Percentiles rank a stretch among this genome's conserved stretches.
Conservation (phyloP, 2,113 vertebrate species). For the Rhea pennata region DNA sequence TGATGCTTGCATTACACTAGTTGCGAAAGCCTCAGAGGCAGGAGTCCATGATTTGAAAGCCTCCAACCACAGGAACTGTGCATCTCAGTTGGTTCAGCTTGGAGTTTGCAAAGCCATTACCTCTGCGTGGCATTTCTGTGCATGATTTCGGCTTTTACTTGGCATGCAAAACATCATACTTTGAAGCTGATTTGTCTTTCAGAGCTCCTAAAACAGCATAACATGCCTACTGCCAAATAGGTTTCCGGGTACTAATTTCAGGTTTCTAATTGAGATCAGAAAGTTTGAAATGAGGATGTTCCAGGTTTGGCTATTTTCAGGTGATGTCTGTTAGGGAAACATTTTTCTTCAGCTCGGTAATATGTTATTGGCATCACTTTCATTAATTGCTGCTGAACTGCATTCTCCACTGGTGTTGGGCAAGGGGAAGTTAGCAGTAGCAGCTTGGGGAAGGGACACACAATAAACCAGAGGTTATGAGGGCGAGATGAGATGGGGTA, state of each 20-base stretch:
- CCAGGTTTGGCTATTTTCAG: neutral
- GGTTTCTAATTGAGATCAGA: neutral
- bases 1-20: neutral
- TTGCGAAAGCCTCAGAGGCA: neutral
- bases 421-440: accelerated
- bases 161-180: accelerated
- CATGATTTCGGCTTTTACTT: neutral
- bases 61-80: neutral
- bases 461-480: neutral
- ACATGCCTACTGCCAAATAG: neutral
- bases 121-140: neutral
- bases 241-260: too few species aligned
- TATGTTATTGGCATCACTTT: accelerated
- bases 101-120: neutral
- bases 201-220: neutral
- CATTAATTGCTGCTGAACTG: accelerated
- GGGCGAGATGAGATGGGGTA: neutral
- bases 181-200: neutral
- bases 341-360: neutral
- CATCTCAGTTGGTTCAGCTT: accelerated
- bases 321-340: neutral
- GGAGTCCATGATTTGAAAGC: neutral
- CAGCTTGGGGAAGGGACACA: neutral
- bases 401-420: neutral
- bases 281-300: neutral